A percentile compares a stretch with the other conserved stretches of the same genome.
phyloP scores from a whole-genome alignment of 1,140 invertebrate genomes.

The Cyphomyrmex costatus region DNA sequence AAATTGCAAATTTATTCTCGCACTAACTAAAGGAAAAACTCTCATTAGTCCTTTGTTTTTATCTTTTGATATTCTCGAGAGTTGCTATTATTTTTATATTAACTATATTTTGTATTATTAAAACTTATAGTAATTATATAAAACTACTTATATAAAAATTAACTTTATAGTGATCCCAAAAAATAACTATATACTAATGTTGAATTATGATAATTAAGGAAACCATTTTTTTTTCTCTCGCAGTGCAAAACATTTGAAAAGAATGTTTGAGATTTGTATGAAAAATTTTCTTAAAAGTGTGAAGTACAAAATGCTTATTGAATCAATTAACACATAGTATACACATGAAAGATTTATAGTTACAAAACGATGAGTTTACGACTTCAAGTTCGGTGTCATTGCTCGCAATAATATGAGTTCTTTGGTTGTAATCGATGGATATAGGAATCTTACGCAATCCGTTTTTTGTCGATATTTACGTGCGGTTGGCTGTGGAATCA shows the following conservation, averaged over 20 bases:
- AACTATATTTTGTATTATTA: no score
- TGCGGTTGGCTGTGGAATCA: neutral
- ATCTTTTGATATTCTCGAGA: no score
- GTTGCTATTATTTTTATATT: no score
- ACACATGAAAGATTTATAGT: neutral
- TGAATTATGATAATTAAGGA: no score
- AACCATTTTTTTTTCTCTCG: no score
- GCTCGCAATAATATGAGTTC: neutral
- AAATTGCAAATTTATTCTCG: no score
- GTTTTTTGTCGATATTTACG: slow-evolving; percentile 3
- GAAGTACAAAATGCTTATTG: neutral
- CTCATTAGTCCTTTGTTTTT: no score
- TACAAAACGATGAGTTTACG: neutral
- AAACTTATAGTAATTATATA: no score
- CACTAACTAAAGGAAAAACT: no score
- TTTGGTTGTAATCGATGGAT: neutral
- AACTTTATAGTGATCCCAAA: no score
- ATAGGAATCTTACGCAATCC: slow-evolving; percentile 32
- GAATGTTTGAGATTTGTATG: neutral
- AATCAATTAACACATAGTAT: neutral
- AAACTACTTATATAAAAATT: no score
- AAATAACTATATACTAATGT: no score
- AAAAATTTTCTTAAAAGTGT: neutral
- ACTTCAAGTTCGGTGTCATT: slow-evolving; percentile 11
- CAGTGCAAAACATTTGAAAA: neutral